Percentiles rank a stretch among this genome's conserved stretches.
phyloP scores from a whole-genome alignment of 2,888 invertebrate species.

The Rotaria macrura region DNA sequence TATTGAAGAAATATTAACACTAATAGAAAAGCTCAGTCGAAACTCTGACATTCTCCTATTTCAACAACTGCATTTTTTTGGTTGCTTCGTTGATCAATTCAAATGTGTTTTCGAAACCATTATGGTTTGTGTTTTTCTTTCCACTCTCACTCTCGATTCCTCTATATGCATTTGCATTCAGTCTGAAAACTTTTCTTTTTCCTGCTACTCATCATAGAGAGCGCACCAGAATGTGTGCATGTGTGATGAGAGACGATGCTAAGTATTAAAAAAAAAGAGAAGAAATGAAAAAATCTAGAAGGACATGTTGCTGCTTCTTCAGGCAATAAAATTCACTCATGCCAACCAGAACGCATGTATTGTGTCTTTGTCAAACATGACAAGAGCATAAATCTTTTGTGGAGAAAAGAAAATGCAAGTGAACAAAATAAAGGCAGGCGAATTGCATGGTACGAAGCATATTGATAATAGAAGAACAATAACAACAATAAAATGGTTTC shows the following conservation, averaged over 20 bases:
- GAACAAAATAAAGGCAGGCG: background rate
- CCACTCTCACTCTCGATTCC: too few relatives aligned
- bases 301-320: background rate
- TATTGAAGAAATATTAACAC: background rate
- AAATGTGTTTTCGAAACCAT: background rate
- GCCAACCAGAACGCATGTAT: background rate
- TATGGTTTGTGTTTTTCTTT: too few relatives aligned
- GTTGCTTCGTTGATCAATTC: background rate
- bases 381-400: background rate
- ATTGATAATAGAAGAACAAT: background rate
- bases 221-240: too few relatives aligned
- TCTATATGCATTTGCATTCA: too few relatives aligned
- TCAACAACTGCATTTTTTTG: background rate
- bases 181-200: too few relatives aligned
- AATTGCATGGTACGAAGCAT: background rate
- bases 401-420: background rate
- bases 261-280: background rate
- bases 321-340: background rate
- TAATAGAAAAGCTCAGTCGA: background rate
- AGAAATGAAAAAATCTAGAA: background rate
- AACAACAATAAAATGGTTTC: background rate
- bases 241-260: too few relatives aligned
- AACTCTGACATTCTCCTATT: background rate
- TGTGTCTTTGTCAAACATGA: background rate
- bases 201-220: too few relatives aligned